Evolutionary conservation across 1,140 invertebrate genomes (phyloP).

Genomic region (Nasonia vitripennis): DNA sequence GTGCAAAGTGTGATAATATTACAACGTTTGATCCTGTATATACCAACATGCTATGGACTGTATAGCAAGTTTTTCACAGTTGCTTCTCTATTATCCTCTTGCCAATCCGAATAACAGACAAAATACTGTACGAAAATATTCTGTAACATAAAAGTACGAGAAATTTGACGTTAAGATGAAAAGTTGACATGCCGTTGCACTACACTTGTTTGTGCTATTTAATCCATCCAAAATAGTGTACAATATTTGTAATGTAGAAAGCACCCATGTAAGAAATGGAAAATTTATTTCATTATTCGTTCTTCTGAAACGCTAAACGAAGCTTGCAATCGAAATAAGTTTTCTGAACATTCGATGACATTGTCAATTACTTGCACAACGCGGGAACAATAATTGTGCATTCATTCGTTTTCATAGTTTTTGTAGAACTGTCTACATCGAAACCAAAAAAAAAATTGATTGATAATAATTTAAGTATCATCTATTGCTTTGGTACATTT

Average conservation of each 20-base stretch:
- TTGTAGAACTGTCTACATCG: slow-evolving; percentile 20
- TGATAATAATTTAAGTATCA: slow-evolving; percentile 9
- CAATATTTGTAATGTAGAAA: slow-evolving; percentile 43
- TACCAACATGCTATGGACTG: slow-evolving; percentile 19
- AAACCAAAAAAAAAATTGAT: not conserved
- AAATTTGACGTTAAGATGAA: not conserved
- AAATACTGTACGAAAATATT: slow-evolving; percentile 7
- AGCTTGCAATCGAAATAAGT: slow-evolving; percentile 37
- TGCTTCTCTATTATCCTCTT: slow-evolving; percentile 22
- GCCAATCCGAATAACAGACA: slow-evolving; percentile 19
- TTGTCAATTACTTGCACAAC: slow-evolving; percentile 38
- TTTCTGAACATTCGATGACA: slow-evolving; percentile 40
- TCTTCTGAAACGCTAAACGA: not conserved
- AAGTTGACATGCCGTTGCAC: slow-evolving; percentile 24
- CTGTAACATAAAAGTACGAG: slow-evolving; percentile 25
- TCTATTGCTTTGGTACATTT: slow-evolving; percentile 12
- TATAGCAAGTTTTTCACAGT: slow-evolving; percentile 27
- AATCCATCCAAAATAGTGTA: slow-evolving; percentile 28
- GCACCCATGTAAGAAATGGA: slow-evolving; percentile 27
- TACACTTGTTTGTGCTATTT: slow-evolving; percentile 38
- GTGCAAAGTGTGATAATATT: slow-evolving; percentile 38
- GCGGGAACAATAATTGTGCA: slow-evolving; percentile 26
- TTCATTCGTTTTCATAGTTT: slow-evolving; percentile 32
- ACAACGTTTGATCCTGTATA: slow-evolving; percentile 36
- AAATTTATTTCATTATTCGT: slow-evolving; percentile 41